phyloP scores from a whole-genome alignment of 2,797 vertebrate genomes.

The Chromis chromis region DNA sequence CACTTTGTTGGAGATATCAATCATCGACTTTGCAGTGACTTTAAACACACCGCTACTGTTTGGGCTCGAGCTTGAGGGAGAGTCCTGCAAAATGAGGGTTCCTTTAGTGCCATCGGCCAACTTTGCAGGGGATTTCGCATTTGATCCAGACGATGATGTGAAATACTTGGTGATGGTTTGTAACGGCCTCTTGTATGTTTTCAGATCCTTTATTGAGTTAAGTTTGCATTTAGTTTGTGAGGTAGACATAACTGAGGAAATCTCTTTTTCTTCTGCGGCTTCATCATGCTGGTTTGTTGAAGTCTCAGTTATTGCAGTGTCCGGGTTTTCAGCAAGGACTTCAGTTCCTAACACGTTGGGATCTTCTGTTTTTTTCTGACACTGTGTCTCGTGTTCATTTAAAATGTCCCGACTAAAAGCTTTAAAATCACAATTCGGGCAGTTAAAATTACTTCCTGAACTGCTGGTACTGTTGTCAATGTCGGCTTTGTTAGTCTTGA shows the following conservation, averaged over 20 bases:
- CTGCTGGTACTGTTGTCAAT: conserved; percentile 82
- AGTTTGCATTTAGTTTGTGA: conserved; percentile 70
- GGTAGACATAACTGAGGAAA: conserved; percentile 68
- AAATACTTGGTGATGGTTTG: conserved; percentile 84
- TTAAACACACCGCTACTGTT: conserved; percentile 89
- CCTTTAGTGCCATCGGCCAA: conserved; percentile 78
- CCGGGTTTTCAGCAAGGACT: conserved; percentile 81
- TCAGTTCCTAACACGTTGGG: conserved; percentile 69
- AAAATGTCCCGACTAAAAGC: conserved; percentile 81
- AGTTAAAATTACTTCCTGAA: conserved; percentile 83
- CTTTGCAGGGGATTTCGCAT: conserved; percentile 81
- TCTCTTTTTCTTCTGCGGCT: conserved; percentile 64
- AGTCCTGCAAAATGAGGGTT: conserved; percentile 83
- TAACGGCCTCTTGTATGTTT: conserved; percentile 81
- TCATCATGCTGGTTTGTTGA: conserved; percentile 81
- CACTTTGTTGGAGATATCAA: conserved; percentile 84
- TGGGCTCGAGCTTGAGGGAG: conserved; percentile 80
- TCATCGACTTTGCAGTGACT: conserved; percentile 86
- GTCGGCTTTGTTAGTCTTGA: conserved; percentile 66
- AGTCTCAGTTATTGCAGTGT: conserved; percentile 79
- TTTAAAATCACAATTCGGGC: conserved; percentile 89
- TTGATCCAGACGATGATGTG: conserved; percentile 73
- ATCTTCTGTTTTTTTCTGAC: conserved; percentile 75
- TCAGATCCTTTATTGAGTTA: conserved; percentile 82
- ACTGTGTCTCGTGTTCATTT: conserved; percentile 86